phyloP scores from a whole-genome alignment of 2,113 vertebrate species.

The Amia ocellicauda region DNA sequence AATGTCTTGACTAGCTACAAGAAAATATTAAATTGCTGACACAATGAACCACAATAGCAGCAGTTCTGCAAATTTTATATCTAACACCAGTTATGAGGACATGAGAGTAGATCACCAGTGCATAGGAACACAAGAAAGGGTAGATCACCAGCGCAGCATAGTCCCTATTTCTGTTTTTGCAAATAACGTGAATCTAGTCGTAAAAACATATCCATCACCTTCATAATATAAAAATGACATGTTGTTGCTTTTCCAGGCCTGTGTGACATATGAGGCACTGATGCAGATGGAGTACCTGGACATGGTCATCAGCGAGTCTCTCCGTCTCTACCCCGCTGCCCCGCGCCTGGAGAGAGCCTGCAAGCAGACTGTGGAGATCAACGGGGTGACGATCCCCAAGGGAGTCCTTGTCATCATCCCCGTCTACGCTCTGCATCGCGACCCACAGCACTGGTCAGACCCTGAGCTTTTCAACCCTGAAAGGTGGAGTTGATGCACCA shows the following conservation, averaged over 20 bases:
- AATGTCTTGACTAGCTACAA: no score
- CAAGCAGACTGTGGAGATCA: slow-evolving; percentile 69
- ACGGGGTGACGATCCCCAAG: slow-evolving; percentile 53
- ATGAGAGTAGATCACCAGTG: no score
- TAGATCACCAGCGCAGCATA: no score
- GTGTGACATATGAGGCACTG: slow-evolving; percentile 48
- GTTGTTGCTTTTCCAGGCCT: slow-evolving; percentile 39
- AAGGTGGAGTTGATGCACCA: slow-evolving; percentile 32
- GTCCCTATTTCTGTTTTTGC: no score
- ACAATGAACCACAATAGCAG: no score
- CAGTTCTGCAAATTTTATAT: no score
- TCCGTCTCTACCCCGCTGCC: slow-evolving; percentile 54
- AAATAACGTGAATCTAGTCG: no score
- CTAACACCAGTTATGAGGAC: no score
- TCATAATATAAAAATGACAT: no score
- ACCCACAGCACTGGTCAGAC: slow-evolving; percentile 52
- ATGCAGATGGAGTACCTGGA: slow-evolving; percentile 78
- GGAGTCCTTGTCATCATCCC: slow-evolving; percentile 39
- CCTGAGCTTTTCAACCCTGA: slow-evolving; percentile 54
- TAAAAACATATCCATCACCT: no score
- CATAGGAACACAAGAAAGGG: no score
- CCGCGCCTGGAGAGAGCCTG: slow-evolving; percentile 60
- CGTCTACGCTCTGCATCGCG: slow-evolving; percentile 46
- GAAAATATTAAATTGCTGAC: no score
- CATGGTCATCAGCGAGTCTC: slow-evolving; percentile 70